A percentile compares a stretch with the other conserved stretches of the same genome.
Evolutionary conservation across 2,888 invertebrate genomes (phyloP).

Genomic region (Caenorhabditis sp.): DNA sequence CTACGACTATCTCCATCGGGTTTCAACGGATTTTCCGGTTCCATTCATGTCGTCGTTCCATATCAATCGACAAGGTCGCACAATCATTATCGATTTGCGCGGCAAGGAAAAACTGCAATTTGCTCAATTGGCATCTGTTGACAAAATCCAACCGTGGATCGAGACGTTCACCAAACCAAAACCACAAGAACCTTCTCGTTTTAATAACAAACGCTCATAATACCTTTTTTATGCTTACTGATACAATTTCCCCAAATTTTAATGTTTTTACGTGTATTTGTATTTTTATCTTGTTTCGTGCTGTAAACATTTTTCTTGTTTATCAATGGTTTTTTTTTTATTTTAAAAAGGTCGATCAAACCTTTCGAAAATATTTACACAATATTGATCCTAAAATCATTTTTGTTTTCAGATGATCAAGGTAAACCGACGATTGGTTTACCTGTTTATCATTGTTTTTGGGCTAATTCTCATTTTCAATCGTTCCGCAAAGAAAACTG

Average conservation of each 20-base stretch:
- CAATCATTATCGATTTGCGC: background rate
- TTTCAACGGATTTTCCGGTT: constrained; percentile 28
- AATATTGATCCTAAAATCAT: no score
- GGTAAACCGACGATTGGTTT: background rate
- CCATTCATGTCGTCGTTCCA: constrained; percentile 39
- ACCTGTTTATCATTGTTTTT: background rate
- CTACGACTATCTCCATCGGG: constrained; percentile 15
- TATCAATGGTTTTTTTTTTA: no score
- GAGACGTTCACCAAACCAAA: background rate
- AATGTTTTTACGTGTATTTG: no score
- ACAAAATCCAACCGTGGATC: background rate
- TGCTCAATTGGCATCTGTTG: background rate
- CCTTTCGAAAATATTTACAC: no score
- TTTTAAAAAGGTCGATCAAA: no score
- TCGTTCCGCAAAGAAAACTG: background rate
- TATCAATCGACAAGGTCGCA: constrained; percentile 25
- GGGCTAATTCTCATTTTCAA: background rate
- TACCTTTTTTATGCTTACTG: no score
- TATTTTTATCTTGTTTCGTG: no score
- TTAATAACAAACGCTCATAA: no score
- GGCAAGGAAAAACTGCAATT: background rate
- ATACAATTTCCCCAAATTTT: no score
- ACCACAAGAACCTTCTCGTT: background rate
- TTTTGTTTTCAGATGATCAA: background rate
- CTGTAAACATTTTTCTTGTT: no score